Conservation (phyloP, 2,113 vertebrate species). For the Notechis scutatus region DNA sequence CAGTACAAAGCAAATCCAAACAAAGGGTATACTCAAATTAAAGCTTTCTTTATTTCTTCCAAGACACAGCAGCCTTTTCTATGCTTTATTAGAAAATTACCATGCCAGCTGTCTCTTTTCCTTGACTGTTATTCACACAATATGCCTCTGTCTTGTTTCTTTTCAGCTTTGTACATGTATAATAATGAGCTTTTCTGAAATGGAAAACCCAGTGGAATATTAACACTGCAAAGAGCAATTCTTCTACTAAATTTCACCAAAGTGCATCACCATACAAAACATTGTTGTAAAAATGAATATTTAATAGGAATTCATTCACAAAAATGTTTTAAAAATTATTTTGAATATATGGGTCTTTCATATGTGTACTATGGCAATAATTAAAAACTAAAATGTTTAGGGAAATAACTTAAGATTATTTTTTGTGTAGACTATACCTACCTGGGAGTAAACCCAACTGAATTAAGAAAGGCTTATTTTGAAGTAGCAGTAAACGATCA, state of each 20-base stretch:
- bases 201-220: conserved; percentile 76
- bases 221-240: conserved; percentile 73
- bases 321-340: conserved; percentile 66
- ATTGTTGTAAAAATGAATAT: conserved; percentile 69
- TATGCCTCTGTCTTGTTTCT: conserved; percentile 80
- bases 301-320: conserved; percentile 64
- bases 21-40: conserved; percentile 69
- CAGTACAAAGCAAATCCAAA: conserved; percentile 69
- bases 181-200: conserved; percentile 84
- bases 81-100: conserved; percentile 76
- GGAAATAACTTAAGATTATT: background rate
- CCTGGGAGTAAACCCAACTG: background rate
- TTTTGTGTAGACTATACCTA: background rate
- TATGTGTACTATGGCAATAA: conserved; percentile 38
- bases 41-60: conserved; percentile 62
- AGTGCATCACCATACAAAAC: conserved; percentile 71
- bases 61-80: conserved; percentile 71
- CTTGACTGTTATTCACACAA: conserved; percentile 84
- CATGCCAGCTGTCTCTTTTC: conserved; percentile 77
- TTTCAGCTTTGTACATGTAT: conserved; percentile 79
- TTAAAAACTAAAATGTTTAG: conserved; percentile 36
- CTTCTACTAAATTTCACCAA: conserved; percentile 71
- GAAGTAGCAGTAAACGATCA: background rate
- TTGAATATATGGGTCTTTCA: conserved; percentile 46
- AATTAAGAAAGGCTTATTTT: background rate